A percentile compares a stretch with the other conserved stretches of the same genome.
phyloP scores from a whole-genome alignment of 2,113 vertebrate species.

The Saiga tatarica region DNA sequence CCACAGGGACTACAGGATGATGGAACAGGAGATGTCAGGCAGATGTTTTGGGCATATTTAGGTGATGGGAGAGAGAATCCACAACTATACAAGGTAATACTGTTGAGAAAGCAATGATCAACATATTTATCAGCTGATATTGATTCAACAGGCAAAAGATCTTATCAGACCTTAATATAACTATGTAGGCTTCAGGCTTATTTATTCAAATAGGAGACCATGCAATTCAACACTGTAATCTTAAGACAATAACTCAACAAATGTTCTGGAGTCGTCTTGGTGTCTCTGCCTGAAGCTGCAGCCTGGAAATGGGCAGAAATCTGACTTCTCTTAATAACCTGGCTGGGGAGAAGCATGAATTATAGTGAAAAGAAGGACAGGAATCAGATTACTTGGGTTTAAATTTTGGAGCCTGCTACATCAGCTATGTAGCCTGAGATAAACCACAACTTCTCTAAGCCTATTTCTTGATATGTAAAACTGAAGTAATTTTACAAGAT shows the following conservation, averaged over 20 bases:
- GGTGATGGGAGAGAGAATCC: not conserved
- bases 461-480: not conserved
- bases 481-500: not conserved
- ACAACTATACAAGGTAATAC: not conserved
- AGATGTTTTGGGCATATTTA: not conserved
- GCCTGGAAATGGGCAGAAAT: not conserved
- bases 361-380: not conserved
- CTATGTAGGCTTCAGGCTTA: not conserved
- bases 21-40: not conserved
- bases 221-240: not conserved
- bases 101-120: not conserved
- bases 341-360: not conserved
- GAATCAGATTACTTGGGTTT: not conserved
- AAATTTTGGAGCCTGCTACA: not conserved
- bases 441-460: not conserved
- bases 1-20: not conserved
- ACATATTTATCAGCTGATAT: not conserved
- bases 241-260: not conserved
- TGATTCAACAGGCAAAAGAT: not conserved
- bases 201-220: not conserved
- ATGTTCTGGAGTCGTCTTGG: not conserved
- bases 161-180: not conserved
- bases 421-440: not conserved
- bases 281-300: not conserved
- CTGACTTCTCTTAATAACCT: not conserved